These are phyloP conservation scores for Lasioglossum marginatum DNA, from an alignment of 2,888 invertebrate species.

Conservation along the genomic window DNA sequence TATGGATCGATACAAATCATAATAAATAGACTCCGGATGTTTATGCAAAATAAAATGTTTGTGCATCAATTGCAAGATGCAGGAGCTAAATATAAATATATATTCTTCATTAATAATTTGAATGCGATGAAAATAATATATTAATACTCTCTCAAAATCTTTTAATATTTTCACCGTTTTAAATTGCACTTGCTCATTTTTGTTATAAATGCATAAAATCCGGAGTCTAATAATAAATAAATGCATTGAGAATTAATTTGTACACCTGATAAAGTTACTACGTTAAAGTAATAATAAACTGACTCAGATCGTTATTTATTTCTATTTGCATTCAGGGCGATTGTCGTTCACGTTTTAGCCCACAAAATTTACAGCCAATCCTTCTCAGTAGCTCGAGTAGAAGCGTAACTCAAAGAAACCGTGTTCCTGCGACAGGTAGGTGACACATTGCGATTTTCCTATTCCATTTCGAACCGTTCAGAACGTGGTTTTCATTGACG, in stretches of 20 bases:
- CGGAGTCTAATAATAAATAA: no score
- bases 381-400: neutral
- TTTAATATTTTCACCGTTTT: no score
- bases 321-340: neutral
- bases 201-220: no score
- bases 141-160: no score
- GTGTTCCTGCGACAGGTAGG: conserved; percentile 1
- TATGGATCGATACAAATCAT: neutral
- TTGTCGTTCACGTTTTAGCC: neutral
- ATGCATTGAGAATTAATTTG: neutral
- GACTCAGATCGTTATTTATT: neutral
- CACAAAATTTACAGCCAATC: no score
- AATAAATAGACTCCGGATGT: no score
- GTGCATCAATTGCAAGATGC: no score
- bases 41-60: no score
- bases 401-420: neutral
- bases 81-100: no score
- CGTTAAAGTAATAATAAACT: neutral
- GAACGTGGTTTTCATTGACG: conserved; percentile 38
- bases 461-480: conserved; percentile 24
- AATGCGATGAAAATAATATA: no score
- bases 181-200: no score
- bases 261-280: neutral
- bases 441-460: neutral
- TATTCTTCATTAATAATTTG: no score